Evolutionary conservation across 2,113 vertebrate species (phyloP).

Genomic region (Platysteira castanea): DNA sequence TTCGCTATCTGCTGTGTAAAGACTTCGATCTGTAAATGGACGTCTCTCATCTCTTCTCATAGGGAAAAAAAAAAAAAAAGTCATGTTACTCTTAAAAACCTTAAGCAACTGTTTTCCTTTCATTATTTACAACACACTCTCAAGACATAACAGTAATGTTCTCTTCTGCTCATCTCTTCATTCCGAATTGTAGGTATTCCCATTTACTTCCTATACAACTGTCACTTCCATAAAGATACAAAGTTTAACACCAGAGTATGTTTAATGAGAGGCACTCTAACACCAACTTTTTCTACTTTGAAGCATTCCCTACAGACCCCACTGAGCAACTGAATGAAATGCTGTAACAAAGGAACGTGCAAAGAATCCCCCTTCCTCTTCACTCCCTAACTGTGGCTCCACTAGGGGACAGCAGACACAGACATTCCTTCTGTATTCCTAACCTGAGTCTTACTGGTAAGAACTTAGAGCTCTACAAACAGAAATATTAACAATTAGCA

Average conservation of each 20-base stretch:
- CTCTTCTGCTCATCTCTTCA: background rate
- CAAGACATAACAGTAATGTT: background rate
- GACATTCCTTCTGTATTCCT: background rate
- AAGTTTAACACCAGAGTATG: background rate
- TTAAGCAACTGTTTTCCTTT: background rate
- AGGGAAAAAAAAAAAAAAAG: background rate
- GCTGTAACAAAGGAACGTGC: background rate
- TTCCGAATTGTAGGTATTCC: background rate
- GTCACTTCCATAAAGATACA: background rate
- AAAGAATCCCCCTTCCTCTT: background rate
- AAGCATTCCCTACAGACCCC: background rate
- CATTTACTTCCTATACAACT: background rate
- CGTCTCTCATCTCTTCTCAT: slow-evolving; percentile 75
- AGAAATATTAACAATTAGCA: background rate
- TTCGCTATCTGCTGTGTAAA: slow-evolving; percentile 77
- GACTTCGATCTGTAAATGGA: slow-evolving; percentile 70
- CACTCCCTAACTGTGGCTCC: background rate
- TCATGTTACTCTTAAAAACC: background rate
- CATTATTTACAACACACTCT: background rate
- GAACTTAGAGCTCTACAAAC: background rate
- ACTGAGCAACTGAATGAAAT: background rate
- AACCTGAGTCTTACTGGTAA: background rate
- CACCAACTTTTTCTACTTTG: background rate
- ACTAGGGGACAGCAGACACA: slow-evolving; percentile 59
- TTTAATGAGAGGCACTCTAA: background rate